Percentiles rank a stretch among this genome's conserved stretches.
Evolutionary conservation across 1,140 invertebrate genomes (phyloP).

Genomic region (Drosophila bocqueti): DNA sequence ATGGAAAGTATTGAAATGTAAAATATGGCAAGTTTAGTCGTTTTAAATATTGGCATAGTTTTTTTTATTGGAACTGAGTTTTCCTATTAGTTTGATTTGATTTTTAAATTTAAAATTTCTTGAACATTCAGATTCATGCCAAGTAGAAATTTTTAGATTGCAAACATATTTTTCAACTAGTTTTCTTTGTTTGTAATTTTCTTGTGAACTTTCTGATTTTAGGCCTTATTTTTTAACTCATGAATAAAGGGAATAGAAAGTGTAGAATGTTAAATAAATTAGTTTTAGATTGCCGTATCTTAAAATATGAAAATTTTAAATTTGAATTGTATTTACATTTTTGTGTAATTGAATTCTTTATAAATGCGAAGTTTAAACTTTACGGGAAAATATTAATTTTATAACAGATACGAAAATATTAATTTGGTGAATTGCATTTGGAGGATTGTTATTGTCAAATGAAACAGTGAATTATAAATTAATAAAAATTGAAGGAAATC

Average conservation of each 20-base stretch:
- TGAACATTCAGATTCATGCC: background rate
- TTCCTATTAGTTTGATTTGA: background rate
- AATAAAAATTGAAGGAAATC: background rate
- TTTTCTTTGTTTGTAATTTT: background rate
- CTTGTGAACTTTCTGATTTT: background rate
- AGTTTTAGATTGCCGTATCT: background rate
- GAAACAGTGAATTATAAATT: background rate
- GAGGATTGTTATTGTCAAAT: background rate
- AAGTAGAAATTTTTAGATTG: background rate
- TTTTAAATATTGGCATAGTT: background rate
- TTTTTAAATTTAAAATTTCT: background rate
- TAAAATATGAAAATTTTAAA: background rate
- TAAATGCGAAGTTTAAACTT: background rate
- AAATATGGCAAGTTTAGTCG: background rate
- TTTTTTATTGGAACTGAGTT: background rate
- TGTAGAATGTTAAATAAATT: background rate
- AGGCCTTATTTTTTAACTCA: background rate
- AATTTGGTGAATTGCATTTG: background rate
- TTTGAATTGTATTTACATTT: background rate
- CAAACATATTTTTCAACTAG: background rate
- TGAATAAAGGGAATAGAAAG: background rate
- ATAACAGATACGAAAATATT: background rate
- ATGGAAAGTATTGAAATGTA: background rate
- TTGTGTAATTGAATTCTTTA: background rate
- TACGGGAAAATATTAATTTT: background rate